Evolutionary conservation across 2,797 vertebrate species (phyloP).

Genomic region (Cossypha caffra): DNA sequence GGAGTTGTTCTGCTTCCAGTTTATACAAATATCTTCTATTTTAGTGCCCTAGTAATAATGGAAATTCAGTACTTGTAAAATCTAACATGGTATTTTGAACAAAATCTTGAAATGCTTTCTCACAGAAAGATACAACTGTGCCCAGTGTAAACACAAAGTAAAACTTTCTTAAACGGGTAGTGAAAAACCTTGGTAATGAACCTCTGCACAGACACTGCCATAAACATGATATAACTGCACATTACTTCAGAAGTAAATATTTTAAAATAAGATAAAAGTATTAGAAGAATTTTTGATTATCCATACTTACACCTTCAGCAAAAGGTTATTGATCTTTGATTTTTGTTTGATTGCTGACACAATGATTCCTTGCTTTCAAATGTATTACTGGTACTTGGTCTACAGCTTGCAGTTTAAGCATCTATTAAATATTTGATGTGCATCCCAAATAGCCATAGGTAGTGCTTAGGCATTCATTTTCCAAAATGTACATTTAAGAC

Average conservation of each 20-base stretch:
- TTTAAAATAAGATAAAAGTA: neutral
- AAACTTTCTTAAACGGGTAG: neutral
- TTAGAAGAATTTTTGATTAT: neutral
- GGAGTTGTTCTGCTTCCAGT: neutral
- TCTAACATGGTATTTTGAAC: neutral
- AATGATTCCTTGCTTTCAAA: neutral
- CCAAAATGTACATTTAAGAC: neutral
- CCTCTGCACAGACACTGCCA: neutral
- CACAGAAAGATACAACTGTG: neutral
- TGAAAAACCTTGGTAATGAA: neutral
- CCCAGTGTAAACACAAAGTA: neutral
- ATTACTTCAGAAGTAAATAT: neutral
- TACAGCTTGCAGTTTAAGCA: neutral
- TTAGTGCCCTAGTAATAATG: neutral
- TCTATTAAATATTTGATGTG: conserved; percentile 13
- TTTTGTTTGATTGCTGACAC: neutral
- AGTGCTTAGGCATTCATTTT: neutral
- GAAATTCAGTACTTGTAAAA: neutral
- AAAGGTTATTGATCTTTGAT: neutral
- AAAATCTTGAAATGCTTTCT: neutral
- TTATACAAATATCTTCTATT: neutral
- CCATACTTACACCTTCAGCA: neutral
- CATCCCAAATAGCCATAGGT: neutral
- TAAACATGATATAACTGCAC: neutral
- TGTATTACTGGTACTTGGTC: neutral